phyloP scores from a whole-genome alignment of 2,888 invertebrate species.

The Tachina lurida region DNA sequence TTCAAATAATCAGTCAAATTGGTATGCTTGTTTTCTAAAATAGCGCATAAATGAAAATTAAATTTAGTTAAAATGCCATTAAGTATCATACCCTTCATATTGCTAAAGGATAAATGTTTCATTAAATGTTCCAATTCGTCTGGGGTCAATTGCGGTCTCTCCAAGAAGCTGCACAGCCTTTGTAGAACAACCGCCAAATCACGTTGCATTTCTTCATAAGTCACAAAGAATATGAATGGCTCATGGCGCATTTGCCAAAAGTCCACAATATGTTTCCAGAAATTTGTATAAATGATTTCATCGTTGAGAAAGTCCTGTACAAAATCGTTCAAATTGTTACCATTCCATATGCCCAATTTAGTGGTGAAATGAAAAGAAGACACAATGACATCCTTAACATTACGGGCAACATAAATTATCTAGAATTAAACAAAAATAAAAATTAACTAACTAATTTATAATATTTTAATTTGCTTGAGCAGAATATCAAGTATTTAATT shows the following conservation, averaged over 20 bases:
- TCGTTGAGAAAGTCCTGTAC: constrained; percentile 62
- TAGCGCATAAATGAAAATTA: neutral
- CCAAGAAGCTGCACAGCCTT: constrained; percentile 56
- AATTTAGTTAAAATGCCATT: neutral
- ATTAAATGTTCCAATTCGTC: constrained; percentile 63
- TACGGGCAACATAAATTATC: constrained; percentile 91
- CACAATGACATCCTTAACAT: constrained; percentile 91
- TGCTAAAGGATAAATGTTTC: constrained; percentile 72
- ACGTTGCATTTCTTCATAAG: constrained; percentile 77
- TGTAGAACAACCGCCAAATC: constrained; percentile 72
- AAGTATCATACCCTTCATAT: constrained; percentile 70
- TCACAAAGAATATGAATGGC: constrained; percentile 75
- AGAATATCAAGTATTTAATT: no score
- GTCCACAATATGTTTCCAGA: constrained; percentile 75
- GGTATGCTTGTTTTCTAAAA: constrained; percentile 58
- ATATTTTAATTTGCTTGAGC: neutral
- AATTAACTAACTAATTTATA: no score
- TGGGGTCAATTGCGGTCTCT: constrained; percentile 34
- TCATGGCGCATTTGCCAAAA: constrained; percentile 76
- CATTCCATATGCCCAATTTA: constrained; percentile 84
- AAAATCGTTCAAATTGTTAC: constrained; percentile 74
- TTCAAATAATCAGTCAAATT: constrained; percentile 58
- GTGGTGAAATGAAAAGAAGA: constrained; percentile 89
- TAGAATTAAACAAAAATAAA: constrained; percentile 74
- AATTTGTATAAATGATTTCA: constrained; percentile 70